Percentiles rank a stretch among this genome's conserved stretches.
These are phyloP conservation scores for Enteromius unitaeniatus DNA, from an alignment of 2,797 vertebrate species.

Conservation along the genomic window DNA sequence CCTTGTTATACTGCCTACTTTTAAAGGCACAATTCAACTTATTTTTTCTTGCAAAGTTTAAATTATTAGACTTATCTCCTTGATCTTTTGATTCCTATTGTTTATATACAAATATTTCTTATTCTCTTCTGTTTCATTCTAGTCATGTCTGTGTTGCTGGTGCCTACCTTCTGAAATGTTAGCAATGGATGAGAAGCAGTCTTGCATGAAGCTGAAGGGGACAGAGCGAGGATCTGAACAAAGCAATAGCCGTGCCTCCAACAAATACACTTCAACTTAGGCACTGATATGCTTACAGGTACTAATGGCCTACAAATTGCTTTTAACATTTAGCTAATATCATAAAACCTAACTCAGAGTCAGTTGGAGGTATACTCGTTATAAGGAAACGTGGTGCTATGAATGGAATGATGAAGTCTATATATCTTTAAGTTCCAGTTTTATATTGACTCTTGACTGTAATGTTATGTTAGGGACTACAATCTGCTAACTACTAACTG, in stretches of 20 bases:
- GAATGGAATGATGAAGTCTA: not conserved
- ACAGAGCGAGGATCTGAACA: constrained; percentile 89
- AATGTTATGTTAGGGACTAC: not conserved
- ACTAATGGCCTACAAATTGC: too few relatives aligned
- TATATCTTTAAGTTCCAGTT: not conserved
- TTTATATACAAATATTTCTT: not conserved
- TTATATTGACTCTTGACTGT: not conserved
- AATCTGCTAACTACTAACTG: too few relatives aligned
- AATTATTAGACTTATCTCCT: not conserved
- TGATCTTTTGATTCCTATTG: not conserved
- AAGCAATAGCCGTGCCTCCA: constrained; percentile 88
- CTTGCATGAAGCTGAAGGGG: constrained; percentile 92
- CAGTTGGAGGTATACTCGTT: not conserved
- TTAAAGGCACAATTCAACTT: not conserved
- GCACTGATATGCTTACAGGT: too few relatives aligned
- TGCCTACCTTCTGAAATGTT: constrained; percentile 89
- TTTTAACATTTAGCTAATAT: not conserved
- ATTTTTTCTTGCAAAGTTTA: not conserved
- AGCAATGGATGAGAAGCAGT: constrained; percentile 91
- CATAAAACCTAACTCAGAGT: not conserved
- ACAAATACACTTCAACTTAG: constrained; percentile 87
- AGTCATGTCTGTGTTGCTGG: constrained; percentile 97
- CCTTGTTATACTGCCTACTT: not conserved
- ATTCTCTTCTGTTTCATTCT: not conserved
- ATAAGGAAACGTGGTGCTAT: not conserved